These are phyloP conservation scores for Galeopterus variegatus DNA, from an alignment of 2,113 vertebrate species.

Conservation along the genomic window DNA sequence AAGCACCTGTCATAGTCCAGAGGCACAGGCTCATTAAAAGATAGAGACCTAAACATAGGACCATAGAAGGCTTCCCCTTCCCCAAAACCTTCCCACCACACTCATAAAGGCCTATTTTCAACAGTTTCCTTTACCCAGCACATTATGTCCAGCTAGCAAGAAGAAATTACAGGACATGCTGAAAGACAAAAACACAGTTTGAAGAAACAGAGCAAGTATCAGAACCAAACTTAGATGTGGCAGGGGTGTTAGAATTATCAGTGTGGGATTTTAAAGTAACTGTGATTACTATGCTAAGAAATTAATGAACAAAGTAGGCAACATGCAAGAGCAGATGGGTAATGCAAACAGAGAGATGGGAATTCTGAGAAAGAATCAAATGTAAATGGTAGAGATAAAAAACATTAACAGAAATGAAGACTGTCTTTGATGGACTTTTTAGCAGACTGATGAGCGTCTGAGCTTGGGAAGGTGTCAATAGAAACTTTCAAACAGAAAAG, in stretches of 20 bases:
- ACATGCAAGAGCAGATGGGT: neutral
- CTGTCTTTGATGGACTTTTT: neutral
- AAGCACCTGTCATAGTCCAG: rapidly evolving
- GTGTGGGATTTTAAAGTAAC: neutral
- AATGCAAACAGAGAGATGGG: neutral
- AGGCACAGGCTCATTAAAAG: neutral
- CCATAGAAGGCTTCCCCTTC: too few relatives aligned
- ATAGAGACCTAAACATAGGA: neutral
- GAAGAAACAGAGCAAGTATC: neutral
- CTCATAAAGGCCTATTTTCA: neutral
- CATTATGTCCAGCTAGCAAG: too few relatives aligned
- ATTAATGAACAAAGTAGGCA: neutral
- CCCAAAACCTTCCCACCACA: neutral
- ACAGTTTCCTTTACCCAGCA: neutral
- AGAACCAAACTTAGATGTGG: neutral
- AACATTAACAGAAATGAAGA: neutral
- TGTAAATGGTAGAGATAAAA: neutral
- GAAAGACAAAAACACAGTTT: neutral
- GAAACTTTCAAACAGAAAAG: neutral
- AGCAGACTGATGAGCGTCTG: neutral
- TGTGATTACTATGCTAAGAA: neutral
- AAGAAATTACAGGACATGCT: neutral
- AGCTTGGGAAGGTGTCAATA: neutral
- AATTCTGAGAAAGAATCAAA: neutral
- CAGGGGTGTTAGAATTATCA: neutral